phyloP scores from a whole-genome alignment of 1,140 invertebrate genomes.

The Charaxes varanes region DNA sequence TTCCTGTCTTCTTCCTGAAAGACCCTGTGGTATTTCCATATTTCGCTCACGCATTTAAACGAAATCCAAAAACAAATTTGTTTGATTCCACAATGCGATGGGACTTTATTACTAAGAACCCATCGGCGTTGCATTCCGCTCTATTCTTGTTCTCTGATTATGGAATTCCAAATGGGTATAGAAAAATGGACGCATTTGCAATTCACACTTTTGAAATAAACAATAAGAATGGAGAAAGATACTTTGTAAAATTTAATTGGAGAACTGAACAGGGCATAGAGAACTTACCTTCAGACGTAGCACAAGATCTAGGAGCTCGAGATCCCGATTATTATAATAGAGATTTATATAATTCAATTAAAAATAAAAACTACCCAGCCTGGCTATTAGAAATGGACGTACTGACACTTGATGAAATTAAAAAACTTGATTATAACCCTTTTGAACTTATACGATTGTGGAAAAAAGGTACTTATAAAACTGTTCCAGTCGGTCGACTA shows the following conservation, averaged over 20 bases:
- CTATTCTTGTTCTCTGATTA: conserved; percentile 88
- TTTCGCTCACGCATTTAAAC: conserved; percentile 77
- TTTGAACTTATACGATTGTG: conserved; percentile 84
- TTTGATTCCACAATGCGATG: conserved; percentile 88
- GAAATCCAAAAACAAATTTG: conserved; percentile 80
- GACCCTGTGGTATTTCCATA: conserved; percentile 79
- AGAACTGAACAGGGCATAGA: conserved; percentile 82
- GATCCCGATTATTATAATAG: conserved; percentile 40
- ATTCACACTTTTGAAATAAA: conserved; percentile 82
- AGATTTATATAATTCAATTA: conserved; percentile 47
- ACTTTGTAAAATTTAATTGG: conserved; percentile 85
- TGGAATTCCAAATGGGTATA: conserved; percentile 90
- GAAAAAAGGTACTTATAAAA: conserved; percentile 86
- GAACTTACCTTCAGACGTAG: conserved; percentile 67
- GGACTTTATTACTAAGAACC: conserved; percentile 89
- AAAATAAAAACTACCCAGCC: conserved; percentile 76
- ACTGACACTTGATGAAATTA: conserved; percentile 68
- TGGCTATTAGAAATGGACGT: conserved; percentile 80
- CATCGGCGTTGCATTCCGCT: conserved; percentile 87
- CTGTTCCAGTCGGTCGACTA: conserved; percentile 88
- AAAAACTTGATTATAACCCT: conserved; percentile 73
- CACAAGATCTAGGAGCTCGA: conserved; percentile 17
- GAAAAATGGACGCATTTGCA: conserved; percentile 79
- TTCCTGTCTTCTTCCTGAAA: conserved; percentile 81
- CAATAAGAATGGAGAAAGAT: conserved; percentile 74